A percentile compares a stretch with the other conserved stretches of the same genome.
These are phyloP conservation scores for Antheraea mylitta DNA, from an alignment of 1,140 invertebrate species.

Conservation along the genomic window DNA sequence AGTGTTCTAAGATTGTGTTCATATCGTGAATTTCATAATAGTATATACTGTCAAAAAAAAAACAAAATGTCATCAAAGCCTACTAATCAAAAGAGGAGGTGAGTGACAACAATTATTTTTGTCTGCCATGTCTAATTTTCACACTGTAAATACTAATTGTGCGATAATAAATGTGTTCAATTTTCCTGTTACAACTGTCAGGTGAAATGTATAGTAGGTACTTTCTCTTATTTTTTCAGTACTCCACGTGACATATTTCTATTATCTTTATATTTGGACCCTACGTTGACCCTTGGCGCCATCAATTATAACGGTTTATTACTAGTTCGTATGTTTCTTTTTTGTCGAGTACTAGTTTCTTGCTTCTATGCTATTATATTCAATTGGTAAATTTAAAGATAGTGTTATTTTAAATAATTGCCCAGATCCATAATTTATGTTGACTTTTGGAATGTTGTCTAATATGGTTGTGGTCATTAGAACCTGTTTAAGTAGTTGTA, in stretches of 20 bases:
- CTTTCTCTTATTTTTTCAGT: conserved; percentile 23
- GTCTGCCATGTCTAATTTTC: conserved; percentile 15
- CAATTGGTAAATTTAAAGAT: not conserved
- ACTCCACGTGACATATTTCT: conserved; percentile 7
- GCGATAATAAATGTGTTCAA: not conserved
- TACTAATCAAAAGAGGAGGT: conserved; percentile 70
- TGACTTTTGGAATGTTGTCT: not conserved
- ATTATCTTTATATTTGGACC: not conserved
- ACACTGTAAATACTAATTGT: not conserved
- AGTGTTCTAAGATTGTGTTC: conserved; percentile 78
- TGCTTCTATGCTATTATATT: not conserved
- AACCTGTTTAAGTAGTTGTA: not conserved
- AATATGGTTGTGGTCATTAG: not conserved
- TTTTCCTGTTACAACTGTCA: conserved; percentile 23
- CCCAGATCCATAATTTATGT: not conserved
- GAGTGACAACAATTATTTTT: conserved; percentile 32
- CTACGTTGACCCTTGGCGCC: not conserved
- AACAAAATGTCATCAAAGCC: conserved; percentile 70
- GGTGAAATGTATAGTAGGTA: conserved; percentile 8
- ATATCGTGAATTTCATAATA: conserved; percentile 71
- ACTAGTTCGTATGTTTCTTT: not conserved
- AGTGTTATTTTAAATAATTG: too few relatives aligned
- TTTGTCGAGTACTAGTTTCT: not conserved
- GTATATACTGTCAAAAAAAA: conserved; percentile 57
- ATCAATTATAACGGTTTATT: not conserved